These are phyloP conservation scores for Grus americana DNA, from an alignment of 2,113 vertebrate genomes.

Conservation along the genomic window DNA sequence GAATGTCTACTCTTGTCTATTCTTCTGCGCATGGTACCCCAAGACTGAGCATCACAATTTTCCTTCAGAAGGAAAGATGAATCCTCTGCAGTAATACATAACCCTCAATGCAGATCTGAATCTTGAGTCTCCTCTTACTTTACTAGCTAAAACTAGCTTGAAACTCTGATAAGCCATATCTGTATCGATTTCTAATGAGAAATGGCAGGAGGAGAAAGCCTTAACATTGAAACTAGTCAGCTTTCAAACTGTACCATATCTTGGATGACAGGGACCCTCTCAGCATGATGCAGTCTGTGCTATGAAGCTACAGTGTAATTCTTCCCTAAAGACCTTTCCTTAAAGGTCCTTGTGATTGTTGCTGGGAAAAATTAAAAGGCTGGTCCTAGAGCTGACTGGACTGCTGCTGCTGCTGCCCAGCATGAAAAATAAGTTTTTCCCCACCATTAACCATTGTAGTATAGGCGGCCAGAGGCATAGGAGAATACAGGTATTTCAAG, in stretches of 20 bases:
- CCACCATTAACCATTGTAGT: background rate
- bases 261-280: background rate
- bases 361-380: background rate
- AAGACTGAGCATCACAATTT: background rate
- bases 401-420: background rate
- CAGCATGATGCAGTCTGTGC: background rate
- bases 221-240: background rate
- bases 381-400: background rate
- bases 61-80: background rate
- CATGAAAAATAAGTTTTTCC: background rate
- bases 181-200: background rate
- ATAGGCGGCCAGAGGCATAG: background rate
- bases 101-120: background rate
- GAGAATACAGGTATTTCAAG: background rate
- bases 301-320: background rate
- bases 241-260: background rate
- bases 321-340: background rate
- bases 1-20: background rate
- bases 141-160: background rate
- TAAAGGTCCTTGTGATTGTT: background rate
- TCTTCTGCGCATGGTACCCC: background rate
- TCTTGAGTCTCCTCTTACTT: background rate
- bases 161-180: background rate
- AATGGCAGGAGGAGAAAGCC: background rate
- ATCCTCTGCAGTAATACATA: background rate